Evolutionary conservation across 2,888 invertebrate species (phyloP), one percentile per base, ranked within the genome.

Genomic region (Xylocampa areola): DNA sequence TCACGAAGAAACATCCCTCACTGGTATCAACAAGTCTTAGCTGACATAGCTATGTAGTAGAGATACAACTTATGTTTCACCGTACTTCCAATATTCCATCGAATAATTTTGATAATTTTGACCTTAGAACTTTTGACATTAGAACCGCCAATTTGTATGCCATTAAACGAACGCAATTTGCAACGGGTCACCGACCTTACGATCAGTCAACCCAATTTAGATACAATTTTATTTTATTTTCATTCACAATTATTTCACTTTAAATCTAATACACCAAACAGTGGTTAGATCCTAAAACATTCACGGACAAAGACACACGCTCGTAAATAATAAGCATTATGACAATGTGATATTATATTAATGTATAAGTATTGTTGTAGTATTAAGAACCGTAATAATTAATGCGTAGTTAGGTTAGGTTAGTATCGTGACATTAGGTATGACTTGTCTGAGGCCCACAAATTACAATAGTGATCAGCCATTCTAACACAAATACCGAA

Each of bases 1-100:
- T 95, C 94, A 95, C 92, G 94, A 94, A 95, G 92, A 94, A 94
- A 94, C 94, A 92, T 91, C 89, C 91, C 90, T 92, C 91, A 89
- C 88, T 87, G 89, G 85, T 88, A 88, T 86, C 89, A 92, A 94
- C 93, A 92, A 88, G 87, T 91, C 84, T 88, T 82, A 82, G 86
- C 86, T 88, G 89, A 88, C 87, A 80, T 78, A 84, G 81, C 77
- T 86, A n/a, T n/a, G n/a, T n/a, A 80, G 68, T 80, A 86, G 87
- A 88, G 87, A 90, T 86, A 88, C 87, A 84, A 84, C 77, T 82
- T 76, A 81, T 82, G 81, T 86, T 88, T 85, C 86, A 87, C 84
- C 84, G 85, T 87, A 79, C 79, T 85, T 76, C 79, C 32, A 54
- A 58, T 62, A 78, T 70, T 79, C 79, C 80, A 81, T 82, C 79